Base-by-base conservation (phyloP, 2,888 invertebrate genomes). In the Apoda limacodes region DNA sequence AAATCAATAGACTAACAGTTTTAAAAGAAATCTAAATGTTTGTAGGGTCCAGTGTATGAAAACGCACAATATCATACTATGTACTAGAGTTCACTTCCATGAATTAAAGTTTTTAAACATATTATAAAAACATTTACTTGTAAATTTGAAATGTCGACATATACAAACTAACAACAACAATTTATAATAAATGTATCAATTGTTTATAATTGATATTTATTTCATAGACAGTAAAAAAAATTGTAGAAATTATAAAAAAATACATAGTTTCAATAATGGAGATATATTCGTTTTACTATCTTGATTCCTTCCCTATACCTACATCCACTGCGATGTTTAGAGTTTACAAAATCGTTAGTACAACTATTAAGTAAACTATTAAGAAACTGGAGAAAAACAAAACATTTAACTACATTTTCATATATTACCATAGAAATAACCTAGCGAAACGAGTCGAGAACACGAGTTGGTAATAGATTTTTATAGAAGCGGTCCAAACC, bases 31-130 rank as follows among this genome's bases (percentile, higher is more conserved):
- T 80, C 71, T 78, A 68, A 76, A 74, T 78, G 80, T 80, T 69
- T 59, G 75, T 78, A 80, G 80, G 80, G 78, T 78, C 80, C 80
- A 78, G 80, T 76, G 76, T 78, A 71, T 58, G 17, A 17, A 55
- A 69, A 78, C 80, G 81, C 81, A 81, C 81, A 80, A 80, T 78
- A 74, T 75, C 74, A 74, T 76, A 70, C n/a, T n/a, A n/a, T n/a
- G 71, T 61, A 61, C 65, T 74, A 75, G 71, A 70, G 45, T 54
- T 71, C 78, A 76, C 76, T 69, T 64, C 71, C 75, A 71, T 69
- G 66, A 55, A 59, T 17, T 17, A 17, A 61, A 48, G 52, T 60
- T 63, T 63, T 58, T 53, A 65, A 66, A 68, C 55, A 55, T 55
- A 56, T 63, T 63, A 67, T 65, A 65, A 64, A 59, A n/a, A 62